Evolutionary conservation across 2,797 vertebrate genomes (phyloP), one percentile per base, ranked within the genome.

Genomic region (Cryptoblepharus egeriae): DNA sequence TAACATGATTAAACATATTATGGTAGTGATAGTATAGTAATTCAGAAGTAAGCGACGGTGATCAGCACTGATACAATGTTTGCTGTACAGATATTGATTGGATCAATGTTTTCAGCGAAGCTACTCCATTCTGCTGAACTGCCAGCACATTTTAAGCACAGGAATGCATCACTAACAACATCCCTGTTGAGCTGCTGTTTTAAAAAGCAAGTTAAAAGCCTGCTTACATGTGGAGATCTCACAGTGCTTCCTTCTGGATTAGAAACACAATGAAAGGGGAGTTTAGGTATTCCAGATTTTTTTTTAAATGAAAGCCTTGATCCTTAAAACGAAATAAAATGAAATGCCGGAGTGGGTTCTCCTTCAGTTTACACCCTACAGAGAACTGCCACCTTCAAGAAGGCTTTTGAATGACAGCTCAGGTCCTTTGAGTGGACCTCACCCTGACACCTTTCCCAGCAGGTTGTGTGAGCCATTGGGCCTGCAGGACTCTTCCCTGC

Each of bases 361-460:
- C 70, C 85, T 90, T 68, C 52, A 55, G 81, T 69, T 70, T 83
- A 84, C 82, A 87, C 83, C 86, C 92, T 72, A 75, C 91, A 91
- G 94, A 92, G 92, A 90, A 12, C 70, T 86, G 90, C 83, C 85
- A 87, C 90, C 92, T 90, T 88, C 87, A 75, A 86, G 82, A 88
- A 77, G 90, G 82, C 88, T 82, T 80, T 75, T 97, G 96, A 97
- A 87, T 95, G 96, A 97, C 96, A 95, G 92, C 81, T 92, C 81
- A 88, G 90, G 89, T 91, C 89, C 92, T 93, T 55, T 85, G 84
- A 94, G 85, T 87, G 90, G 94, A 96, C 95, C 95, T 94, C 94
- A 95, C 90, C 93, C 90, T 95, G 94, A 96, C 95, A 96, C 94
- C 91, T 96, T 94, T 93, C 96, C 93, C 96, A 94, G 93, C 95